Conservation (phyloP, 2,113 vertebrate species). For the Morone saxatilis region DNA sequence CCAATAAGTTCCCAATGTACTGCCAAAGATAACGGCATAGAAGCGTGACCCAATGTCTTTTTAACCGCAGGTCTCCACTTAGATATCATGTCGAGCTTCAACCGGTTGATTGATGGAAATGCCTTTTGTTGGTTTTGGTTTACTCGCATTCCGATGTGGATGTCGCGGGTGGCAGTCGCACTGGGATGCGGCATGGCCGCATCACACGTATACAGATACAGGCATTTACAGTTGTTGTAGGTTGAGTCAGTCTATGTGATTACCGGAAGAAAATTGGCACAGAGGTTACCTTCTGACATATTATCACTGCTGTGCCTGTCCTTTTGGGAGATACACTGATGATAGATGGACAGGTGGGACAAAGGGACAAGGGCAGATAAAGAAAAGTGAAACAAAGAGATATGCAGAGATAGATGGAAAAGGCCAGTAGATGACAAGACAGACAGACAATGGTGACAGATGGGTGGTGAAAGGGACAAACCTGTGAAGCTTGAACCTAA, state of each 20-base stretch:
- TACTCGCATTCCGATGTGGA: slow-evolving; percentile 21
- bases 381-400: slow-evolving; percentile 36
- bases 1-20: slow-evolving; percentile 76
- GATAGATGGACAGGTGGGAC: slow-evolving; percentile 51
- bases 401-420: slow-evolving; percentile 9
- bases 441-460: slow-evolving; percentile 57
- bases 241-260: neutral
- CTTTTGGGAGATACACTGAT: slow-evolving; percentile 9
- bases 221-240: slow-evolving; percentile 43
- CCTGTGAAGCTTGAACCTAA: slow-evolving; percentile 40
- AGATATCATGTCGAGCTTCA: slow-evolving; percentile 53
- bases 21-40: slow-evolving; percentile 76
- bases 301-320: slow-evolving; percentile 9
- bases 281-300: neutral
- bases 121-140: slow-evolving; percentile 23
- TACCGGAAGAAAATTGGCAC: slow-evolving; percentile 27
- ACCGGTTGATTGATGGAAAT: slow-evolving; percentile 43
- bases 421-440: slow-evolving; percentile 39
- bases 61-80: slow-evolving; percentile 51
- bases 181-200: neutral
- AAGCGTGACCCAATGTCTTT: slow-evolving; percentile 66
- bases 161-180: neutral
- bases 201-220: slow-evolving; percentile 16
- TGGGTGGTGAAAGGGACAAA: slow-evolving; percentile 54
- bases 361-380: slow-evolving; percentile 30